phyloP scores from a whole-genome alignment of 2,797 vertebrate genomes.

The Anguilla marmorata region DNA sequence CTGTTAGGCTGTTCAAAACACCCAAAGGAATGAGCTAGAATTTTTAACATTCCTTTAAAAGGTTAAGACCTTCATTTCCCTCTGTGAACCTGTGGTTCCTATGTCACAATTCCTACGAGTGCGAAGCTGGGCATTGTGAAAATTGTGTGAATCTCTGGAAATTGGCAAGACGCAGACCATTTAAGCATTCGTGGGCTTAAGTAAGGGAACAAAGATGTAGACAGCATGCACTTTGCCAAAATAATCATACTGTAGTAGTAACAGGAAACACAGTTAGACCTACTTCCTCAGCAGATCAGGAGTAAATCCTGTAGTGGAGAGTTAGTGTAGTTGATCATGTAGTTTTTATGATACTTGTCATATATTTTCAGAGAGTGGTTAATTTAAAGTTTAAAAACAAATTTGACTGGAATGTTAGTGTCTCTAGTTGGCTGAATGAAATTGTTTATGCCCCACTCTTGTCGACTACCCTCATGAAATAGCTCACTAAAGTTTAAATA shows the following conservation, averaged over 20 bases:
- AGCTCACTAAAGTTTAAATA: neutral
- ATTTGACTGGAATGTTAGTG: neutral
- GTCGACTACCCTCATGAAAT: neutral
- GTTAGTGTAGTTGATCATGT: neutral
- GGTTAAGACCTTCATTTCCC: conserved; percentile 11
- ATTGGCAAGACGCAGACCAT: neutral
- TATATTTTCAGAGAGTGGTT: neutral
- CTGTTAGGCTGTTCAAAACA: conserved; percentile 12
- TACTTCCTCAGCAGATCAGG: neutral
- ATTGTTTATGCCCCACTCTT: neutral
- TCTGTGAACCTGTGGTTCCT: neutral
- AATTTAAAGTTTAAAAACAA: neutral
- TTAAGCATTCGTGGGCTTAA: neutral
- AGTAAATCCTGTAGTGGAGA: neutral
- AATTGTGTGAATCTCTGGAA: neutral
- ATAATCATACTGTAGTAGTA: neutral
- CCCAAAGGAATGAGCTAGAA: neutral
- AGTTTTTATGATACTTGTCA: neutral
- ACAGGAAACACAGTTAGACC: neutral
- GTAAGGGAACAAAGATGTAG: neutral
- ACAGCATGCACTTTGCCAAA: neutral
- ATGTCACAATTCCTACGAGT: neutral
- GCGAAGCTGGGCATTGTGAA: neutral
- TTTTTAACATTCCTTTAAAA: conserved; percentile 15
- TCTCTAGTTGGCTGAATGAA: neutral